These are phyloP conservation scores for Gonocerus acuteangulatus DNA, from an alignment of 2,888 invertebrate genomes.

Conservation along the genomic window DNA sequence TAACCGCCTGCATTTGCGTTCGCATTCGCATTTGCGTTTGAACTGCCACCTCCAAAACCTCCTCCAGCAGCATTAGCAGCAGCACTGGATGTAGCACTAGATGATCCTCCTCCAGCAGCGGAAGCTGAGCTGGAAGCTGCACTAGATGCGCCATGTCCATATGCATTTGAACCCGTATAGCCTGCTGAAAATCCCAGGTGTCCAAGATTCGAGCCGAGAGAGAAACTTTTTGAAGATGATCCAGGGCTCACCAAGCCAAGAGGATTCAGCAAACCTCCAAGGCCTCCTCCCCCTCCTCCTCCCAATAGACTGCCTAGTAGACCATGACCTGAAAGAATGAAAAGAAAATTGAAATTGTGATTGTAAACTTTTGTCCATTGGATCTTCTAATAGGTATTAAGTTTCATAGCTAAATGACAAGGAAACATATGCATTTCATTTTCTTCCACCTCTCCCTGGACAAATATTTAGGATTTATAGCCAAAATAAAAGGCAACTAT, in stretches of 20 bases:
- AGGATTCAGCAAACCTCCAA: slow-evolving; percentile 3
- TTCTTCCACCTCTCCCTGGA: too few relatives aligned
- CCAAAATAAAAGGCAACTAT: too few relatives aligned
- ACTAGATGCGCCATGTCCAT: background rate
- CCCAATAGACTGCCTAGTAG: background rate
- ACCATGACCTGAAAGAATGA: background rate
- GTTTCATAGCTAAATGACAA: too few relatives aligned
- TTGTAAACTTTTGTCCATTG: too few relatives aligned
- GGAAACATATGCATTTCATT: too few relatives aligned
- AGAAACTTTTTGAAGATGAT: slow-evolving; percentile 1
- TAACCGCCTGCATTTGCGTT: background rate
- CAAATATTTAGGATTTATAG: too few relatives aligned
- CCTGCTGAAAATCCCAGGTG: background rate
- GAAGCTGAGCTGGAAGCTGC: slow-evolving; percentile 12
- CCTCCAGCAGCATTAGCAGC: slow-evolving; percentile 9
- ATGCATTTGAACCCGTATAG: slow-evolving; percentile 1
- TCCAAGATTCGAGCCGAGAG: slow-evolving; percentile 6
- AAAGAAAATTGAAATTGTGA: background rate
- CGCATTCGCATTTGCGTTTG: background rate
- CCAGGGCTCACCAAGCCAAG: slow-evolving; percentile 9
- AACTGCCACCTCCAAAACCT: slow-evolving; percentile 3
- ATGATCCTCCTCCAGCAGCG: slow-evolving; percentile 1
- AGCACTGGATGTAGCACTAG: background rate
- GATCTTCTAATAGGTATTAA: too few relatives aligned
- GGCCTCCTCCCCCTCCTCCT: background rate